Conservation (phyloP, 2,888 invertebrate species). For the Amphimallon solstitiale region DNA sequence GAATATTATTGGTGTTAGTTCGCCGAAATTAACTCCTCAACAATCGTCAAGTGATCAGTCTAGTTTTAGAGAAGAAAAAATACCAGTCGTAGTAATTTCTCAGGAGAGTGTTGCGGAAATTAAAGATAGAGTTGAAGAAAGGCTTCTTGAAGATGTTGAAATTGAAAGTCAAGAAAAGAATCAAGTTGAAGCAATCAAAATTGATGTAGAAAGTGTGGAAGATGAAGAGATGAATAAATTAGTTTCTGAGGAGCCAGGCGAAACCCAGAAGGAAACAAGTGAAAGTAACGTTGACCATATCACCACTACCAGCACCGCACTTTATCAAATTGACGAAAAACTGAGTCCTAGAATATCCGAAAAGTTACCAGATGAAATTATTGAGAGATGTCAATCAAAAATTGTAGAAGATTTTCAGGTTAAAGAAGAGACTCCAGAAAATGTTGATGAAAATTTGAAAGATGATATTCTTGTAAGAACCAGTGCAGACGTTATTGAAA, state of each 20-base stretch:
- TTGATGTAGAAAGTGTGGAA: no score
- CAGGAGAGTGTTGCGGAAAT: not conserved
- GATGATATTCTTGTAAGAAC: not conserved
- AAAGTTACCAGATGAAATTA: slow-evolving; percentile 19
- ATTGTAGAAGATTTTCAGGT: no score
- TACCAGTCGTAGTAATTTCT: not conserved
- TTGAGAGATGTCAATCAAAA: not conserved
- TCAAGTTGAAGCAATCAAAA: no score
- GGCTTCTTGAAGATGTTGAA: not conserved
- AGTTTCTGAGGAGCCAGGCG: no score
- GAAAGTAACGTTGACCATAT: slow-evolving; percentile 30
- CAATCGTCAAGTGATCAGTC: not conserved
- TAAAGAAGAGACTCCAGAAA: not conserved
- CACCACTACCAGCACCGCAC: not conserved
- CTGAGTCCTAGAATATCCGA: not conserved
- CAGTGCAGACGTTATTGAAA: not conserved
- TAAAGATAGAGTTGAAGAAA: not conserved
- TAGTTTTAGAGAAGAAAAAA: not conserved
- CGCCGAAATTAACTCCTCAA: not conserved
- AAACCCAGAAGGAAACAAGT: slow-evolving; percentile 9
- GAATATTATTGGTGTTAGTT: slow-evolving; percentile 12
- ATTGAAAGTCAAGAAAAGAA: not conserved
- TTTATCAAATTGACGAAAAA: slow-evolving; percentile 7
- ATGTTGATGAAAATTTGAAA: not conserved
- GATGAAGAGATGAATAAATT: no score